Percentiles rank a stretch among this genome's conserved stretches.
phyloP scores from a whole-genome alignment of 2,888 invertebrate genomes.

The Andrena trimmerana region DNA sequence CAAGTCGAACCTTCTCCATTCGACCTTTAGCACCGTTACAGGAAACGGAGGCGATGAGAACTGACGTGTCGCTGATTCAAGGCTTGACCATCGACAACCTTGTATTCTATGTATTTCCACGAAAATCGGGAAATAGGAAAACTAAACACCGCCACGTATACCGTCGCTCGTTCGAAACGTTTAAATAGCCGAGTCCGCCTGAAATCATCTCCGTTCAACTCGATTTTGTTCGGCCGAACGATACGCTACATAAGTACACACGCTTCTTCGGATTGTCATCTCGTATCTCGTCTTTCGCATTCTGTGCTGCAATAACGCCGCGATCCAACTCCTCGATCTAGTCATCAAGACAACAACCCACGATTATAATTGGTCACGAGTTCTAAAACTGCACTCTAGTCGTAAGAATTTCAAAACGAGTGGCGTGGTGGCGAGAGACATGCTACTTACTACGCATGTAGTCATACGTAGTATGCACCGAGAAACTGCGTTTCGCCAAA shows the following conservation, averaged over 20 bases:
- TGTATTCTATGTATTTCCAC: slow-evolving; percentile 69
- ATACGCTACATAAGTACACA: not conserved
- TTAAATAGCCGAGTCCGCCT: not conserved
- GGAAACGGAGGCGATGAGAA: not conserved
- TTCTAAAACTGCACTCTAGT: not conserved
- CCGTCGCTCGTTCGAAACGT: not conserved
- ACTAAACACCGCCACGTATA: not conserved
- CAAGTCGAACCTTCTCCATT: no score
- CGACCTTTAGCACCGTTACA: no score
- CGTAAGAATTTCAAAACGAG: not conserved
- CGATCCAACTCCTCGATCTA: not conserved
- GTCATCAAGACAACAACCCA: not conserved
- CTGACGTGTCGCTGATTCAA: slow-evolving; percentile 1
- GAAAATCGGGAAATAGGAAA: slow-evolving; percentile 51
- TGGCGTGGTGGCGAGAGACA: no score
- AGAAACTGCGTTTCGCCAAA: no score
- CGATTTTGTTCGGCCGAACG: not conserved
- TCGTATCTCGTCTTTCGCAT: not conserved
- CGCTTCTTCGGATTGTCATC: not conserved
- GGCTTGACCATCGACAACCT: slow-evolving; percentile 51
- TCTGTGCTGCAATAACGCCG: not conserved
- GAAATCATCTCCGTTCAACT: not conserved
- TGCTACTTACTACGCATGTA: no score
- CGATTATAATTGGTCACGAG: not conserved
- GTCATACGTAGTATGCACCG: no score